phyloP scores from a whole-genome alignment of 1,140 invertebrate genomes.

The Rhynchophorus ferrugineus region DNA sequence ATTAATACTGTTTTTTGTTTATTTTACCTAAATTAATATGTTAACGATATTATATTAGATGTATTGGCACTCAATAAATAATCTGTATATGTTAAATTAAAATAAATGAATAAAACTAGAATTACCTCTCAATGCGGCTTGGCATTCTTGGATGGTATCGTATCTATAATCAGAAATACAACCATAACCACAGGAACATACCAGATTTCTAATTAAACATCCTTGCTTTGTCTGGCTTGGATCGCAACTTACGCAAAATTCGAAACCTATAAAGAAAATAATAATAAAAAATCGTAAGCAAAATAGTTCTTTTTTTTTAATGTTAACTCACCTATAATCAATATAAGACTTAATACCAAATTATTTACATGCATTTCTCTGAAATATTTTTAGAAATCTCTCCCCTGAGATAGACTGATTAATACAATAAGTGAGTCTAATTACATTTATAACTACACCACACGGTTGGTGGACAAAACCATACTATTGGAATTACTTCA shows the following conservation, averaged over 20 bases:
- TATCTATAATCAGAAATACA: slow-evolving; percentile 49
- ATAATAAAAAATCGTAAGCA: not conserved
- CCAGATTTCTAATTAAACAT: slow-evolving; percentile 46
- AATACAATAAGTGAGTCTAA: slow-evolving; percentile 6
- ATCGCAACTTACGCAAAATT: slow-evolving; percentile 33
- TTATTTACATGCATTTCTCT: slow-evolving; percentile 13
- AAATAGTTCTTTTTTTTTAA: not conserved
- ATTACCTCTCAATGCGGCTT: slow-evolving; percentile 46
- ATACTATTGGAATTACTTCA: slow-evolving; percentile 14
- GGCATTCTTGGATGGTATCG: slow-evolving; percentile 43
- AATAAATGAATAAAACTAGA: too few relatives aligned
- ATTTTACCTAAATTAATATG: too few relatives aligned
- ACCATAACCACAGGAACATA: slow-evolving; percentile 47
- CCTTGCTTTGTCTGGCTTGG: slow-evolving; percentile 45
- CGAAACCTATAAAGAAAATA: slow-evolving; percentile 26
- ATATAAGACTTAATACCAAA: slow-evolving; percentile 4
- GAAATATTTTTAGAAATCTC: not conserved
- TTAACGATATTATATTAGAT: too few relatives aligned
- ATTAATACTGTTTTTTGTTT: too few relatives aligned
- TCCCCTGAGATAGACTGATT: not conserved
- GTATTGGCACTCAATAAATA: too few relatives aligned
- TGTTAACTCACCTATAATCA: slow-evolving; percentile 7
- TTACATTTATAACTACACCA: slow-evolving; percentile 7
- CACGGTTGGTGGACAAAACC: slow-evolving; percentile 14
- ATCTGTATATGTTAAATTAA: too few relatives aligned